Conservation (phyloP, 2,888 invertebrate species). For the Drosophila rubida region DNA sequence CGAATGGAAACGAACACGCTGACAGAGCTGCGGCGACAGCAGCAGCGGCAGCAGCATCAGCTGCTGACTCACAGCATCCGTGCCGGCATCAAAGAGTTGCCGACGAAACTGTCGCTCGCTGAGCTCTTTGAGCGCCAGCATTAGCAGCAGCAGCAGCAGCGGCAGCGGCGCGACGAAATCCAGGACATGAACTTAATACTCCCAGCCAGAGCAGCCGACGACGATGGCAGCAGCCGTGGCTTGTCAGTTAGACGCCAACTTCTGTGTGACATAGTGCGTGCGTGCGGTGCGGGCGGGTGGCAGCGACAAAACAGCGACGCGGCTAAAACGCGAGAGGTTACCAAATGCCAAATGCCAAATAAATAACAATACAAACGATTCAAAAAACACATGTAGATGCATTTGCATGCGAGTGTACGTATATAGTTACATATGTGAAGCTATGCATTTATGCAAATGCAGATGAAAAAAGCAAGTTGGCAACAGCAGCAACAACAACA, state of each 20-base stretch:
- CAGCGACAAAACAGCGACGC: slow-evolving; percentile 22
- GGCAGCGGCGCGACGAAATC: slow-evolving; percentile 22
- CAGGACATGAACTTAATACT: slow-evolving; percentile 23
- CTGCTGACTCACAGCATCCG: slow-evolving; percentile 28
- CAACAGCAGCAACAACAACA: slow-evolving; percentile 16
- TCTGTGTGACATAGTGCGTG: slow-evolving; percentile 60
- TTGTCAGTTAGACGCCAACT: slow-evolving; percentile 70
- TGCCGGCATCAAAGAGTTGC: slow-evolving; percentile 40
- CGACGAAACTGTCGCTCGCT: slow-evolving; percentile 1
- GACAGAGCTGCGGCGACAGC: slow-evolving; percentile 7
- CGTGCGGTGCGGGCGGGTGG: slow-evolving; percentile 42
- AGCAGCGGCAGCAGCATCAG: slow-evolving; percentile 7
- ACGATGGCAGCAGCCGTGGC: slow-evolving; percentile 31
- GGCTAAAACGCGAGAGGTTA: slow-evolving; percentile 36
- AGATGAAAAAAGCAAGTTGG: not conserved
- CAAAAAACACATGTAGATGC: slow-evolving; percentile 12
- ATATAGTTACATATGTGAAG: slow-evolving; percentile 31
- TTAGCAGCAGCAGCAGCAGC: slow-evolving; percentile 17
- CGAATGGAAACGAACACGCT: slow-evolving; percentile 26
- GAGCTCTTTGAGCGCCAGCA: slow-evolving; percentile 26
- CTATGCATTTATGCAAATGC: slow-evolving; percentile 66
- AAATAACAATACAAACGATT: slow-evolving; percentile 39
- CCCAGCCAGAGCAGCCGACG: slow-evolving; percentile 32
- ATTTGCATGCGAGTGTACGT: slow-evolving; percentile 14
- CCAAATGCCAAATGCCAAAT: slow-evolving; percentile 45